Conservation (phyloP, 2,113 vertebrate genomes). For the Anser brachyrhynchus region DNA sequence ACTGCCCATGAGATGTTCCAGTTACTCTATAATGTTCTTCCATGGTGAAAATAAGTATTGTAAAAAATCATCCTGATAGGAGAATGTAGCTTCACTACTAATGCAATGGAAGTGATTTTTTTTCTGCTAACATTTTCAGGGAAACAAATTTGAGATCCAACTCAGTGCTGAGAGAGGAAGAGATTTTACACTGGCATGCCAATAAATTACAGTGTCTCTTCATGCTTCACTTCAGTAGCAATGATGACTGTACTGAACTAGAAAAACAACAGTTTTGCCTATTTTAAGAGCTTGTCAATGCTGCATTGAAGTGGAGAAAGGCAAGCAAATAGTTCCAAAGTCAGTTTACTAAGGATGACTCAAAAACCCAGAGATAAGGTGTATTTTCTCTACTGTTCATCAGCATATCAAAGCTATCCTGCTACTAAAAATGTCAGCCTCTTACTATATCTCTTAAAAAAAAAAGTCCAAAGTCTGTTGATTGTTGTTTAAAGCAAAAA, state of each 20-base stretch:
- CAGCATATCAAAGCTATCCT: background rate
- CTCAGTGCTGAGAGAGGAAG: background rate
- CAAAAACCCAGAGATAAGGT: background rate
- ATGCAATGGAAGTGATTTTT: background rate
- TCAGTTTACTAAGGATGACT: background rate
- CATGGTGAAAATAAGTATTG: background rate
- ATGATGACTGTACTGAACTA: background rate
- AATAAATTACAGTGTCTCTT: background rate
- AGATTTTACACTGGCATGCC: background rate
- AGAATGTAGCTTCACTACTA: background rate
- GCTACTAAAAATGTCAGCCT: background rate
- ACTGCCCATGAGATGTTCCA: rapidly evolving
- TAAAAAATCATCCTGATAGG: background rate
- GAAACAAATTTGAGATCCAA: background rate
- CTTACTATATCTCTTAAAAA: background rate
- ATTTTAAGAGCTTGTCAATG: background rate
- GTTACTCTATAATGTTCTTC: background rate
- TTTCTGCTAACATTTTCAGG: background rate
- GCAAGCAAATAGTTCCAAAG: background rate
- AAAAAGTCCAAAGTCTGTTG: background rate
- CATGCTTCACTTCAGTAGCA: rapidly evolving
- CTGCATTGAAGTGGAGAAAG: background rate
- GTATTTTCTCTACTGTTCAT: background rate
- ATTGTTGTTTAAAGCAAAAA: background rate
- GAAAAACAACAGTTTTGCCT: background rate